These are phyloP conservation scores for Cyprinodon variegatus DNA, from an alignment of 2,113 vertebrate genomes.

Conservation along the genomic window DNA sequence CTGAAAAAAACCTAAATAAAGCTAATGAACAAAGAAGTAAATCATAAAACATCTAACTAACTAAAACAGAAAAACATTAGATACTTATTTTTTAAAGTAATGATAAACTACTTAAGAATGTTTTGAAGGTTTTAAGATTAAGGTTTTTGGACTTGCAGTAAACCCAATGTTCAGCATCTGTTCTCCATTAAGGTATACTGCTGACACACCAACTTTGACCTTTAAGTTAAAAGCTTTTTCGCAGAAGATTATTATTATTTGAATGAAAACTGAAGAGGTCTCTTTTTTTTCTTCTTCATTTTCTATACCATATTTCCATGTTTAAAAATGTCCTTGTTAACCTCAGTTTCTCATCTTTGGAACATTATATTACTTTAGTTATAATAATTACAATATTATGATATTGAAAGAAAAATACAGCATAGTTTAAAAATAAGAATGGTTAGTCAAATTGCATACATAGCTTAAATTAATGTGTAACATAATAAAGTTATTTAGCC, in stretches of 20 bases:
- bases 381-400: not conserved
- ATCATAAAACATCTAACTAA: not conserved
- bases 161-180: not conserved
- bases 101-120: not conserved
- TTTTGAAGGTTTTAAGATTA: constrained; percentile 10
- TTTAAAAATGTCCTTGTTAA: not conserved
- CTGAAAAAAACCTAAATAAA: too few relatives aligned
- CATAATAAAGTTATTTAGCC: too few relatives aligned
- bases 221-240: constrained; percentile 26
- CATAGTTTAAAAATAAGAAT: too few relatives aligned
- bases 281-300: not conserved
- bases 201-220: not conserved
- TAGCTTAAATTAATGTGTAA: too few relatives aligned
- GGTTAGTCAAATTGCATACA: too few relatives aligned
- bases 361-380: too few relatives aligned
- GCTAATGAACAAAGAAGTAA: not conserved
- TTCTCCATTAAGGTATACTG: not conserved
- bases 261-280: not conserved
- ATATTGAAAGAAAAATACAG: too few relatives aligned
- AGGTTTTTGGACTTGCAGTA: not conserved
- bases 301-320: not conserved
- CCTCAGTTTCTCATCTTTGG: not conserved
- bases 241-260: too few relatives aligned
- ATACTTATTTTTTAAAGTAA: not conserved
- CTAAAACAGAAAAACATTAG: not conserved